Conservation (phyloP, 2,113 vertebrate species). For the Elephantulus edwardii region DNA sequence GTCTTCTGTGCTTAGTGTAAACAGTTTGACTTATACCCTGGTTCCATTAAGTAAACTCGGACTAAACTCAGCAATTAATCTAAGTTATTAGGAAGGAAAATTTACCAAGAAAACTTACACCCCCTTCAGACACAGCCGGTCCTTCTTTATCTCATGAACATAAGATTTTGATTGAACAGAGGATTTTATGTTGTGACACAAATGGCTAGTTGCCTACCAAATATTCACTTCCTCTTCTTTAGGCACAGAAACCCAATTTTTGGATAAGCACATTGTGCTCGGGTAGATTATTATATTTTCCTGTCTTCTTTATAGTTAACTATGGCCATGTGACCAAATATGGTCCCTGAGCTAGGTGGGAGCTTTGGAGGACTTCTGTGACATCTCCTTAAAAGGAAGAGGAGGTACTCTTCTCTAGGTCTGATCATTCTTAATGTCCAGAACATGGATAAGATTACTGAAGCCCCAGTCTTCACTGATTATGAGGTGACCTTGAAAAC, state of each 20-base stretch:
- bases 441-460: not conserved
- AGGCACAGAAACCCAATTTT: not conserved
- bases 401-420: not conserved
- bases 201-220: not conserved
- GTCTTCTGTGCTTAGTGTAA: not conserved
- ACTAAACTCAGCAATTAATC: not conserved
- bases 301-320: not conserved
- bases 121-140: not conserved
- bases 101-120: constrained; percentile 9
- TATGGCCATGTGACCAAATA: not conserved
- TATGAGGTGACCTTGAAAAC: not conserved
- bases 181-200: constrained; percentile 1
- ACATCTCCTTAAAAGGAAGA: not conserved
- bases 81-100: constrained; percentile 20
- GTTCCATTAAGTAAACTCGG: not conserved
- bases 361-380: not conserved
- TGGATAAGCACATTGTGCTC: not conserved
- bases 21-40: not conserved
- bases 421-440: not conserved
- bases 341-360: not conserved
- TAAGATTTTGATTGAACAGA: not conserved
- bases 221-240: not conserved
- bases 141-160: not conserved
- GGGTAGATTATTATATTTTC: not conserved
- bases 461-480: not conserved